Evolutionary conservation across 92 coral and sea anemone genomes (phyloP).

Genomic region (Porites evermanni): DNA sequence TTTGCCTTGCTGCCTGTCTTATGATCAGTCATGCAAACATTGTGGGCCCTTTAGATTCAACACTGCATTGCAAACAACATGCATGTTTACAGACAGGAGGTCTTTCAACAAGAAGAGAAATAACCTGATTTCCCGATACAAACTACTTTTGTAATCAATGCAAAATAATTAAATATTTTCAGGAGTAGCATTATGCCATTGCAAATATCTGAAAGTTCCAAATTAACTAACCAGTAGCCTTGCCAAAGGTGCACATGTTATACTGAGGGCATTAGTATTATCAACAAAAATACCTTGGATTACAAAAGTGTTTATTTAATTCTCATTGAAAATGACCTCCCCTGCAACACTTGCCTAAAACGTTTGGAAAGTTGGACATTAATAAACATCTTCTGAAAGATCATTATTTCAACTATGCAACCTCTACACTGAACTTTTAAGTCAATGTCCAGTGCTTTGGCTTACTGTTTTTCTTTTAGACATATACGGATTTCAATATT

Average conservation of each 20-base stretch:
- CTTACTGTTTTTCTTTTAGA: neutral
- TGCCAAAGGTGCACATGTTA: neutral
- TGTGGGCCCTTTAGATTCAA: constrained; percentile 74
- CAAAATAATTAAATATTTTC: neutral
- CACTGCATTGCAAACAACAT: constrained; percentile 38
- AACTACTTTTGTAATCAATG: neutral
- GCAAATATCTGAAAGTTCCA: neutral
- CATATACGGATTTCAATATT: no score
- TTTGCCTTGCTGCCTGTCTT: neutral
- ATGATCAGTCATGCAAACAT: constrained; percentile 70
- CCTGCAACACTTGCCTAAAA: neutral
- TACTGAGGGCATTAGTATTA: neutral
- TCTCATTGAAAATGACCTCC: neutral
- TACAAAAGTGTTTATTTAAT: neutral
- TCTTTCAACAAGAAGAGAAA: neutral
- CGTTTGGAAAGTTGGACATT: neutral
- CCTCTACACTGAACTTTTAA: constrained; percentile 33
- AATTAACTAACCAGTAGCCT: neutral
- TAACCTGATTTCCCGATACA: neutral
- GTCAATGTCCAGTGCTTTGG: constrained; percentile 49
- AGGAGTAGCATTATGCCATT: neutral
- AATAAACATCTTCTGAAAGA: neutral
- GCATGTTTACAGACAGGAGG: neutral
- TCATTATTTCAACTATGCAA: neutral
- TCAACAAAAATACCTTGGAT: neutral